Percentiles rank a stretch among this genome's conserved stretches.
Conservation (phyloP, 2,888 invertebrate genomes). For the Alloplasta piceator region DNA sequence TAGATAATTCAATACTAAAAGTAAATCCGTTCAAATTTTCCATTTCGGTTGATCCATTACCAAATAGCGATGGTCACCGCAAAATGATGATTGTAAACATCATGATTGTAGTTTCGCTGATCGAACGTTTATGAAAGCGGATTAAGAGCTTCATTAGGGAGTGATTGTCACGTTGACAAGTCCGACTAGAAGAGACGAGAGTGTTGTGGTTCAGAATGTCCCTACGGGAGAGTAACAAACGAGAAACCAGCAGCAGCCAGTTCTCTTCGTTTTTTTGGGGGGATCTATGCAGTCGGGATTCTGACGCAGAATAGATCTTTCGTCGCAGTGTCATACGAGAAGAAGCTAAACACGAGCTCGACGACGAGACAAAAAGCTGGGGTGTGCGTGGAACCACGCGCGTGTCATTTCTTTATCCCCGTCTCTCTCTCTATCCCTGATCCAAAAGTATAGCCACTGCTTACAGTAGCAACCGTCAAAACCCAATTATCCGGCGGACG, state of each 20-base stretch:
- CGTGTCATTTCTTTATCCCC: slow-evolving; percentile 45
- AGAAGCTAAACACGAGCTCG: slow-evolving; percentile 58
- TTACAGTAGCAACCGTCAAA: slow-evolving; percentile 73
- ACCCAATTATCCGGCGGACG: slow-evolving; percentile 78
- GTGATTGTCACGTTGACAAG: background rate
- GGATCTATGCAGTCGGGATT: slow-evolving; percentile 33
- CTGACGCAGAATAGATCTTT: slow-evolving; percentile 43
- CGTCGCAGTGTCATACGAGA: slow-evolving; percentile 60
- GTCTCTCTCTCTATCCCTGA: background rate
- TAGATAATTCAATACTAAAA: background rate
- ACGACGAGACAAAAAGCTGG: slow-evolving; percentile 53
- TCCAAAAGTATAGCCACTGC: slow-evolving; percentile 34
- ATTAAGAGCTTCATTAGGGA: too few relatives aligned
- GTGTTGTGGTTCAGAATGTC: slow-evolving; percentile 12
- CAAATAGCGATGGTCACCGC: too few relatives aligned
- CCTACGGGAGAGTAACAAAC: slow-evolving; percentile 27
- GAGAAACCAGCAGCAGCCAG: slow-evolving; percentile 26
- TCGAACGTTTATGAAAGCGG: too few relatives aligned
- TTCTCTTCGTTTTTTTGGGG: background rate
- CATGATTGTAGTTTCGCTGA: background rate
- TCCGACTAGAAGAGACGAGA: background rate
- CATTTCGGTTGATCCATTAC: too few relatives aligned
- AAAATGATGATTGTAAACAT: background rate
- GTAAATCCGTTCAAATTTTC: background rate
- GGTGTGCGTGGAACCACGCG: slow-evolving; percentile 56